Conservation (phyloP, 2,797 vertebrate genomes). For the Ptychobarbus kaznakovi region DNA sequence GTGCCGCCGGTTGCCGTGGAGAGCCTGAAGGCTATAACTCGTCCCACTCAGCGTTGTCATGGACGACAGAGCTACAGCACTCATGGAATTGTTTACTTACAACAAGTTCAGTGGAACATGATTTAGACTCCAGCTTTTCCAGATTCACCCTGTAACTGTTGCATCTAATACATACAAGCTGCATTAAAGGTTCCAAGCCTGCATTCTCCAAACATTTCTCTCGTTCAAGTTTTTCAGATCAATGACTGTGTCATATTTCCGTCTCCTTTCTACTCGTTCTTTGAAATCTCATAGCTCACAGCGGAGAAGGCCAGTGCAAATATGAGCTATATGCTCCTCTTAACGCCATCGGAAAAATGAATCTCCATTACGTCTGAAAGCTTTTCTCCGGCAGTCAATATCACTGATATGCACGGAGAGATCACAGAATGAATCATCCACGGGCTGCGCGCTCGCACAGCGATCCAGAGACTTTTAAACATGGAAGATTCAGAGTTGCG, state of each 20-base stretch:
- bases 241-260: slow-evolving; percentile 61
- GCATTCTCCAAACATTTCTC: slow-evolving; percentile 13
- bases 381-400: slow-evolving; percentile 59
- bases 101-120: not conserved
- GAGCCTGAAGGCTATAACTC: slow-evolving; percentile 55
- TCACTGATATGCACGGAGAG: slow-evolving; percentile 53
- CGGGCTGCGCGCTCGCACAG: slow-evolving; percentile 22
- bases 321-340: slow-evolving; percentile 52
- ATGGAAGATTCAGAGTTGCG: slow-evolving; percentile 22
- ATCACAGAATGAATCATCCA: slow-evolving; percentile 58
- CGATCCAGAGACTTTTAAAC: slow-evolving; percentile 49
- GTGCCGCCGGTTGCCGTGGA: slow-evolving; percentile 56
- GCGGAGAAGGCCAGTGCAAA: slow-evolving; percentile 47
- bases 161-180: slow-evolving; percentile 5
- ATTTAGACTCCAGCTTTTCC: not conserved
- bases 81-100: slow-evolving; percentile 53
- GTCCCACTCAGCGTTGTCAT: slow-evolving; percentile 55
- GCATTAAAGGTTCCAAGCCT: slow-evolving; percentile 36
- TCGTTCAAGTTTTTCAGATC: slow-evolving; percentile 54
- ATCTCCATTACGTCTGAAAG: slow-evolving; percentile 62
- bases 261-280: slow-evolving; percentile 48
- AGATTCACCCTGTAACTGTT: not conserved
- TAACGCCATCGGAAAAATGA: slow-evolving; percentile 56
- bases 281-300: slow-evolving; percentile 54
- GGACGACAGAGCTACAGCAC: slow-evolving; percentile 54